Percentiles rank a stretch among this genome's conserved stretches.
These are phyloP conservation scores for Didymodactylos carnosus DNA, from an alignment of 2,888 invertebrate genomes.

Conservation along the genomic window DNA sequence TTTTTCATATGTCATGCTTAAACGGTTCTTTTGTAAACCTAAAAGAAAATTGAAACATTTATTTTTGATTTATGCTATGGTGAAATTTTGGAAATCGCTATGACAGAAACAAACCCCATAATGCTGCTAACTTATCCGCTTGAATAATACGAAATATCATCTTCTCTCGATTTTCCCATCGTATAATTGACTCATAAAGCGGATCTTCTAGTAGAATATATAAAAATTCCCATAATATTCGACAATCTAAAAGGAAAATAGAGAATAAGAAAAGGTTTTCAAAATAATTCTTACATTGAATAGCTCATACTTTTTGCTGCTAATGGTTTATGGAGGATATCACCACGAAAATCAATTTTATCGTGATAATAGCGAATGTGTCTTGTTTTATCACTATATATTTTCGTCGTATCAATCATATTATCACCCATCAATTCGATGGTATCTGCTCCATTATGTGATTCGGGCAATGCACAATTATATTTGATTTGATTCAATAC, in stretches of 20 bases:
- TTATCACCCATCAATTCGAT: too few species aligned
- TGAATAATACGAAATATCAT: conserved; percentile 14
- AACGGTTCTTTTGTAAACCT: conserved; percentile 12
- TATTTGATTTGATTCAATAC: too few species aligned
- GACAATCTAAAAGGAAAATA: not conserved
- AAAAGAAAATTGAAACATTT: not conserved
- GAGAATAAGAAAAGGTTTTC: not conserved
- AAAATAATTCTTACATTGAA: not conserved
- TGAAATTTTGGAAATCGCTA: too few species aligned
- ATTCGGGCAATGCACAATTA: too few species aligned
- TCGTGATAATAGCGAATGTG: conserved; percentile 12
- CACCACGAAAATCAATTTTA: conserved; percentile 14
- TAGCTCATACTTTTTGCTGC: conserved; percentile 2
- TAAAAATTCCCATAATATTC: conserved; percentile 14
- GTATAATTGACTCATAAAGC: conserved; percentile 5
- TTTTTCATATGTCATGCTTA: conserved; percentile 15
- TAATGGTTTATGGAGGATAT: conserved; percentile 10
- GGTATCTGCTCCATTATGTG: too few species aligned
- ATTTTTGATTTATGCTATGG: too few species aligned
- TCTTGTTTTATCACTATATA: conserved; percentile 2
- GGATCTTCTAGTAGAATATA: conserved; percentile 9
- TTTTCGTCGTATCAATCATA: too few species aligned
- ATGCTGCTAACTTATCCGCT: conserved; percentile 13
- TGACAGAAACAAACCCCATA: conserved; percentile 12
- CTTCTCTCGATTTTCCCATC: conserved; percentile 11